These are phyloP conservation scores for Euleptes europaea DNA, from an alignment of 2,113 vertebrate species.

Conservation along the genomic window DNA sequence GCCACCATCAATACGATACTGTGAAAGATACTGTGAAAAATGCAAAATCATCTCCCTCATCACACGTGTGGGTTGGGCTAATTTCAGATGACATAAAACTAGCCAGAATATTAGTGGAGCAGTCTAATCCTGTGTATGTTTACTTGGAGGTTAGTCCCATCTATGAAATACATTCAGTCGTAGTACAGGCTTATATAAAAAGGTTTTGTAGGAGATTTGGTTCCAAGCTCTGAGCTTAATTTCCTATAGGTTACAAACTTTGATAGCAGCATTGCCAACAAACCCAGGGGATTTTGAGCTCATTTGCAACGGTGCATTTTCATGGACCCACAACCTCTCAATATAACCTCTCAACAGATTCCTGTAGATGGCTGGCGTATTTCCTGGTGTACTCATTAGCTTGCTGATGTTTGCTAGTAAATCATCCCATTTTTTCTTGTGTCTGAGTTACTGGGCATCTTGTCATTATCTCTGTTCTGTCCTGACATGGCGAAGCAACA, in stretches of 20 bases:
- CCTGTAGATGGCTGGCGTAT: background rate
- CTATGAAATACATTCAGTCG: too few species aligned
- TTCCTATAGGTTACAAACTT: background rate
- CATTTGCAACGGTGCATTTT: background rate
- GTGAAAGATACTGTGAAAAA: background rate
- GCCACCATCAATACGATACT: background rate
- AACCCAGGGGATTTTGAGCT: background rate
- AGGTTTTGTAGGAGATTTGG: too few species aligned
- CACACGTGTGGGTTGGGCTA: too few species aligned
- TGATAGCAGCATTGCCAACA: background rate
- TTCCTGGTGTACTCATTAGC: background rate
- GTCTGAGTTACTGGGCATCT: background rate
- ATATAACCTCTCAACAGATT: background rate
- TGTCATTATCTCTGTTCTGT: background rate
- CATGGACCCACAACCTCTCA: background rate
- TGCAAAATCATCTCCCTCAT: background rate
- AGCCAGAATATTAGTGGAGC: background rate
- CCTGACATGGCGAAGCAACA: background rate
- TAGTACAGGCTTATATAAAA: too few species aligned
- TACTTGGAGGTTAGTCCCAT: background rate
- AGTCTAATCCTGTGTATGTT: background rate
- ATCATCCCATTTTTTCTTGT: background rate
- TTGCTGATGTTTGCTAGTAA: background rate
- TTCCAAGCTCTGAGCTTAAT: background rate
- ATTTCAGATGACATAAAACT: background rate